phyloP scores from a whole-genome alignment of 1,140 invertebrate genomes.

The Phthorimaea operculella region DNA sequence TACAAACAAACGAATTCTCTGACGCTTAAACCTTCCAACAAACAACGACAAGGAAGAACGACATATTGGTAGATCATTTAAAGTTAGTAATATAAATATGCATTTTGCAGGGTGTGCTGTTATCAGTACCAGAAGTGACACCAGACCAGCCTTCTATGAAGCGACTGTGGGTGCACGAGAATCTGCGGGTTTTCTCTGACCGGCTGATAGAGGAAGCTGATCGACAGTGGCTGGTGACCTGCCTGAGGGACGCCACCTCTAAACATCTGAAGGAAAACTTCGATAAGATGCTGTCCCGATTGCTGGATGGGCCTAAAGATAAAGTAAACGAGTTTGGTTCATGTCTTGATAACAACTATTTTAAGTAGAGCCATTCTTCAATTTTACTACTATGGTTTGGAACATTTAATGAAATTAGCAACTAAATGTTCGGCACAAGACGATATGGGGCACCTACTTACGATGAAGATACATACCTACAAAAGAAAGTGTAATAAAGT shows the following conservation, averaged over 20 bases:
- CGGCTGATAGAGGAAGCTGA: slow-evolving; percentile 87
- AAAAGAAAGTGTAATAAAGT: too few species aligned
- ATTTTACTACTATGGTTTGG: too few species aligned
- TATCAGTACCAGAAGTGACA: slow-evolving; percentile 93
- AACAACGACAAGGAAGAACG: too few species aligned
- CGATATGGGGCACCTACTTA: too few species aligned
- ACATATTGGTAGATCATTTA: too few species aligned
- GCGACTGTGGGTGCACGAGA: slow-evolving; percentile 94
- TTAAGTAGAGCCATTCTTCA: too few species aligned
- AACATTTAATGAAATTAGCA: too few species aligned
- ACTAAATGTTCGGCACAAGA: too few species aligned
- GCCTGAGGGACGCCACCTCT: slow-evolving; percentile 51
- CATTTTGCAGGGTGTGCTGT: slow-evolving; percentile 79
- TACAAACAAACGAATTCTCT: too few species aligned
- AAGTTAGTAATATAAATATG: neutral
- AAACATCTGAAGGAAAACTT: slow-evolving; percentile 69
- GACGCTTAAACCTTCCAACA: too few species aligned
- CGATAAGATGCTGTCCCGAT: slow-evolving; percentile 55
- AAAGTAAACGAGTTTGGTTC: slow-evolving; percentile 20
- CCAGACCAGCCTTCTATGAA: slow-evolving; percentile 90
- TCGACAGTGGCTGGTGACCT: slow-evolving; percentile 82
- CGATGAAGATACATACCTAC: too few species aligned
- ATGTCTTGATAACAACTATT: neutral
- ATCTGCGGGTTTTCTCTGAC: slow-evolving; percentile 94
- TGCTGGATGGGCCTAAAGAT: slow-evolving; percentile 35